A percentile compares a stretch with the other conserved stretches of the same genome.
Evolutionary conservation across 2,888 invertebrate genomes (phyloP).

Genomic region (Synergus laeviventris): DNA sequence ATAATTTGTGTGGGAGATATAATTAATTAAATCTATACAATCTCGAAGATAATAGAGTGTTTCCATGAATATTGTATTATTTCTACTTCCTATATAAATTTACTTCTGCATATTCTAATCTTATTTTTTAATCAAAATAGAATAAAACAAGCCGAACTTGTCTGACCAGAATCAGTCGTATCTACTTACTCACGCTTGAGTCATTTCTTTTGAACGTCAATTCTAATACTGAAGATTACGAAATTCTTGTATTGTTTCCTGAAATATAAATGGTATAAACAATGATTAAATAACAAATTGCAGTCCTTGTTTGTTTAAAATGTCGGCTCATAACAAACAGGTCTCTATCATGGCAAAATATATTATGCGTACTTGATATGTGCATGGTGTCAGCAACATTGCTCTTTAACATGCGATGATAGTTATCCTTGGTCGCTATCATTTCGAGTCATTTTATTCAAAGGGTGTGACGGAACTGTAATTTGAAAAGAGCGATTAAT

Average conservation of each 20-base stretch:
- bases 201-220: neutral
- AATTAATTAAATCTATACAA: neutral
- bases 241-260: neutral
- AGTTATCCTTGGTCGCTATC: slow-evolving; percentile 65
- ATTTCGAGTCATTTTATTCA: slow-evolving; percentile 69
- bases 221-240: neutral
- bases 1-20: neutral
- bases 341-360: slow-evolving; percentile 22
- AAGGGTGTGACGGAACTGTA: slow-evolving; percentile 70
- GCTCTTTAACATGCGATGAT: slow-evolving; percentile 72
- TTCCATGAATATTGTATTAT: neutral
- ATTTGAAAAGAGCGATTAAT: slow-evolving; percentile 67
- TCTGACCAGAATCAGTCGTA: neutral
- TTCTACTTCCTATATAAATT: neutral
- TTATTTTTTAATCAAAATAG: too few relatives aligned
- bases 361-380: slow-evolving; percentile 47
- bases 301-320: neutral
- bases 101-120: too few relatives aligned
- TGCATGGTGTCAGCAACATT: slow-evolving; percentile 61
- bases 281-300: neutral
- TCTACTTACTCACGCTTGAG: neutral
- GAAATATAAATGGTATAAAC: neutral
- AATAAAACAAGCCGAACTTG: neutral
- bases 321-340: neutral
- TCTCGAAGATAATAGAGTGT: neutral